These are phyloP conservation scores for Electrophaes corylata DNA, from an alignment of 2,888 invertebrate species.

Conservation along the genomic window DNA sequence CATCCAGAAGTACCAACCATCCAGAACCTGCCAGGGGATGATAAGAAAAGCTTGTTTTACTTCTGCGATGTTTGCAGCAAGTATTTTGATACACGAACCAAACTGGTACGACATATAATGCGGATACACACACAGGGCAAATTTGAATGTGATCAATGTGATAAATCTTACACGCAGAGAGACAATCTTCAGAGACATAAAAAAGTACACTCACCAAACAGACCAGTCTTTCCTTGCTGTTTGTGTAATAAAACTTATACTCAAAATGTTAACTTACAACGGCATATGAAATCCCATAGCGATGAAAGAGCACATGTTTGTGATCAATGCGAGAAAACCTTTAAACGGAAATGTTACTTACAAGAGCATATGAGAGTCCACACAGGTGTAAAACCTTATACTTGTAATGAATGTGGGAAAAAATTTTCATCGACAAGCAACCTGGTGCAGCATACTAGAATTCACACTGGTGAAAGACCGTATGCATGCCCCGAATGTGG, in stretches of 20 bases:
- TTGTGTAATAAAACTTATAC: conserved; percentile 12
- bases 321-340: conserved; percentile 8
- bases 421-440: conserved; percentile 17
- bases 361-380: conserved; percentile 17
- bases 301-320: conserved; percentile 6
- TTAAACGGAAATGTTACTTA: conserved; percentile 13
- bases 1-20: not conserved
- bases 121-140: conserved; percentile 10
- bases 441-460: conserved; percentile 14
- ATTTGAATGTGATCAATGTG: conserved; percentile 8
- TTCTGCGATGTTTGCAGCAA: conserved; percentile 19
- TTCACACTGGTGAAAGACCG: conserved; percentile 13
- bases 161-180: conserved; percentile 10
- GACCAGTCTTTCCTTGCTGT: conserved; percentile 3
- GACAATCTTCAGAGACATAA: conserved; percentile 11
- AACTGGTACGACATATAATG: conserved; percentile 17
- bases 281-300: conserved; percentile 11
- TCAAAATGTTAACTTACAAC: conserved; percentile 13
- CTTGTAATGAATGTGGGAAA: conserved; percentile 14
- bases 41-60: not conserved
- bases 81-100: conserved; percentile 10
- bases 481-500: conserved; percentile 13
- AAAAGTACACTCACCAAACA: not conserved
- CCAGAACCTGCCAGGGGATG: too few species aligned
- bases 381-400: conserved; percentile 9